Conservation (phyloP, 2,113 vertebrate species). For the Gymnarchus niloticus region DNA sequence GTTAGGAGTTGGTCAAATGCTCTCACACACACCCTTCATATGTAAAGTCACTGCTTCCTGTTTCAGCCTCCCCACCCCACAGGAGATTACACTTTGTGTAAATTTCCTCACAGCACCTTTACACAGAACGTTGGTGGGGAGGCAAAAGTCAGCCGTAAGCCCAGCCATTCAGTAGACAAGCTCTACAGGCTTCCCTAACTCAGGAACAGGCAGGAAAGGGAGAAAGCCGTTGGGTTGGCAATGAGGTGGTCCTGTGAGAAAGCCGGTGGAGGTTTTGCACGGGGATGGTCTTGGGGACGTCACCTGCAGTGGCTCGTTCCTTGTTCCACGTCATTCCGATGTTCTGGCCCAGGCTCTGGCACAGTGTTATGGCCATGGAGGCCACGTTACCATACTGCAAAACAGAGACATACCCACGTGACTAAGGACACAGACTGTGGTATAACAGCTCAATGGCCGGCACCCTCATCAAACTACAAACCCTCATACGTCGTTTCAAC, state of each 20-base stretch:
- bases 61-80: too few relatives aligned
- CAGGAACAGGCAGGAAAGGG: not conserved
- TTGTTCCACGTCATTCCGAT: slow-evolving; percentile 95
- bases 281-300: not conserved
- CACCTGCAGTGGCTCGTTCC: slow-evolving; percentile 76
- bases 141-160: not conserved
- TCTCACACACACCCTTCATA: too few relatives aligned
- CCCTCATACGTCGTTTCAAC: not conserved
- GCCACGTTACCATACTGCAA: slow-evolving; percentile 81
- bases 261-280: too few relatives aligned
- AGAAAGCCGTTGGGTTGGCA: too few relatives aligned
- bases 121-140: too few relatives aligned
- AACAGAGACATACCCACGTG: slow-evolving; percentile 6
- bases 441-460: not conserved
- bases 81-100: too few relatives aligned
- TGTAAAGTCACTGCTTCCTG: too few relatives aligned
- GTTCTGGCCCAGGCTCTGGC: slow-evolving; percentile 93
- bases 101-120: too few relatives aligned
- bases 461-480: not conserved
- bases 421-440: not conserved
- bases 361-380: slow-evolving; percentile 85
- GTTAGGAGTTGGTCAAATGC: too few relatives aligned
- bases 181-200: not conserved
- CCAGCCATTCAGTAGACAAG: slow-evolving; percentile 5
- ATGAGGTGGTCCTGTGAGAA: too few relatives aligned